Evolutionary conservation across 2,113 vertebrate species (phyloP), one percentile per base, ranked within the genome.

Genomic region (Himantopus leucocephalus): DNA sequence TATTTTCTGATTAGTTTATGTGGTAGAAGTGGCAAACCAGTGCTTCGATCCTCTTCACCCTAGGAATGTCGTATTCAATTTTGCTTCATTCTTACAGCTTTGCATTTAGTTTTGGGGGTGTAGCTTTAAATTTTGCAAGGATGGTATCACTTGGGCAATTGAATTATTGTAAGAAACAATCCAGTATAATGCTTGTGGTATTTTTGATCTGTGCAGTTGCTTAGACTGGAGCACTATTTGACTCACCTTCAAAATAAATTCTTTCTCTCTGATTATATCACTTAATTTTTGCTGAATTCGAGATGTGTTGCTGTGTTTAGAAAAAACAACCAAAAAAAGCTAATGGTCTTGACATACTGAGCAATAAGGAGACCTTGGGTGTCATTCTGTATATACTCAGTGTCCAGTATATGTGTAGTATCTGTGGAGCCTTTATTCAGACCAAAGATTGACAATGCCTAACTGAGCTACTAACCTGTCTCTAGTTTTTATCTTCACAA

Each of bases 391-490:
- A 6, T 86, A 8, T 30, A 12, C 26, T 74, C 6, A 2, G n/a
- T 70, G 47, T 94, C 52, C 20, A 37, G 0, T 5, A 24, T 77
- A 5, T 0, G 9, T 50, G 23, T 30, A 56, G 29, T 62, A 41
- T 58, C 41, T 37, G 67, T 35, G 64, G n/a, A 85, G 55, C 45
- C 45, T 41, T 0, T 62, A 17, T 71, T 85, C 21, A 71, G 50
- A 56, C 1, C 37, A 6, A 50, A 66, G 48, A 37, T 16, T 0
- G 1, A 24, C 39, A 43, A 0, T 23, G 20, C n/a, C 77, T 80
- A 59, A 41, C 52, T 63, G 82, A 72, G 35, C 39, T 79, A 52
- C 59, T 66, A 30, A 77, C 30, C 20, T 39, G 7, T 43, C 16
- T 53, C 66, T 63, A 47, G 20, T 32, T 74, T 94, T 77, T 73